Conservation (phyloP, 2,888 invertebrate genomes). For the Zygothrica quintamaculata region DNA sequence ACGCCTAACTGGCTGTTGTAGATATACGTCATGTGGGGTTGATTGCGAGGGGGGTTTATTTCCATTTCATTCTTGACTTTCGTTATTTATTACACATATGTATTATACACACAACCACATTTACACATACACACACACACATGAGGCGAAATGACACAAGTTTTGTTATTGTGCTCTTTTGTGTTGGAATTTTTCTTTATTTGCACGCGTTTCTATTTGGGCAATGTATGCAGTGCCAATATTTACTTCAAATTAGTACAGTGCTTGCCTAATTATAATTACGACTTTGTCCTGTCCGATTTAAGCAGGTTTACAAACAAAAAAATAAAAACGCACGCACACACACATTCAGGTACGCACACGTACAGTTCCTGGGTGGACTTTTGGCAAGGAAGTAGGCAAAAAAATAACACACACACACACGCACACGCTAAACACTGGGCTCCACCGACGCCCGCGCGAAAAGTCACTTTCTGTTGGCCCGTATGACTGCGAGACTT, state of each 20-base stretch:
- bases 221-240: conserved; percentile 35
- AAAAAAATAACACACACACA: no score
- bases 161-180: conserved; percentile 45
- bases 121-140: conserved; percentile 18
- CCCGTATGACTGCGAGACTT: conserved; percentile 62
- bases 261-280: conserved; percentile 54
- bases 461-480: conserved; percentile 57
- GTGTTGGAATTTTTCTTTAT: conserved; percentile 66
- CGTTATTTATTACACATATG: conserved; percentile 58
- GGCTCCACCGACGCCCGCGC: conserved; percentile 71
- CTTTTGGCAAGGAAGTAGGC: conserved; percentile 58
- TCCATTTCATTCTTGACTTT: conserved; percentile 78
- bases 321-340: conserved; percentile 31
- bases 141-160: conserved; percentile 35
- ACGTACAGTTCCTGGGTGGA: conserved; percentile 30
- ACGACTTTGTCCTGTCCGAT: conserved; percentile 50
- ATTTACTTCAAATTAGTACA: conserved; percentile 63
- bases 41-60: conserved; percentile 44
- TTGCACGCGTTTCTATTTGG: conserved; percentile 41
- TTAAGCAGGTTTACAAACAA: conserved; percentile 40
- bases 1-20: conserved; percentile 46
- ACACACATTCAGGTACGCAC: conserved; percentile 21
- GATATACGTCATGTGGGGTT: conserved; percentile 41
- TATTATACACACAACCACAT: conserved; percentile 10
- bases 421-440: conserved; percentile 34